Evolutionary conservation across 2,888 invertebrate genomes (phyloP), one percentile per base, ranked within the genome.

Genomic region (Rhorus exstirpatorius): DNA sequence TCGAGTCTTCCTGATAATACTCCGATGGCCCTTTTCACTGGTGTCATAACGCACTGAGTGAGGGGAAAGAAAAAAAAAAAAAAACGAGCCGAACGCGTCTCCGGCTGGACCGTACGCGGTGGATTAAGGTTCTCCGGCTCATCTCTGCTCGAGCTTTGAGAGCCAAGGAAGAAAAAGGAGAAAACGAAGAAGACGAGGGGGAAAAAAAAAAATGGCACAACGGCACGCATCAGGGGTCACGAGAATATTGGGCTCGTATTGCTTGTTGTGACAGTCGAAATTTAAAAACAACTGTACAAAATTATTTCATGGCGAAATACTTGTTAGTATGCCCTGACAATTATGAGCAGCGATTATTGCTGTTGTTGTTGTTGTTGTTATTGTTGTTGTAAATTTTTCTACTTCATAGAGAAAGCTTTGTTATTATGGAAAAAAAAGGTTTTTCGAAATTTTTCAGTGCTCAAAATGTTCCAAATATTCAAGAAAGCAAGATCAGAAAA

Each of bases 1-100:
- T 79, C 41, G 38, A 72, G 60, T 51, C 79, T 63, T 26, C 26
- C 63, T 61, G 79, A 79, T 79, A 72, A 79, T 79, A 79, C 58
- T 51, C 58, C 26, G 72, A 51, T 53, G 74, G 67, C 67, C 74
- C 79, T 74, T 78, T 61, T 72, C 26, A 21, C 60, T 38, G 58
- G 38, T 63, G 55, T 72, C 72, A 49, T 38, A 49, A 65, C 58
- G 53, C 72, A 60, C 63, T 24, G 58, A 38, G 35, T 53, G 35
- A 79, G 24, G 26, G 26, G 4, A 24, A 65, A n/a, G 44, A 46
- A 46, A 41, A 38, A 26, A 65, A 19, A 21, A 3, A 17, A 51
- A 19, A 21, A 60, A 38, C 38, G 38, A 60, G 38, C 60, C 19
- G 19, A 38, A 63, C 49, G 31, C 60, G 49, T 49, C 55, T 65